phyloP scores from a whole-genome alignment of 1,140 invertebrate species.

The Monochamus saltuarius region DNA sequence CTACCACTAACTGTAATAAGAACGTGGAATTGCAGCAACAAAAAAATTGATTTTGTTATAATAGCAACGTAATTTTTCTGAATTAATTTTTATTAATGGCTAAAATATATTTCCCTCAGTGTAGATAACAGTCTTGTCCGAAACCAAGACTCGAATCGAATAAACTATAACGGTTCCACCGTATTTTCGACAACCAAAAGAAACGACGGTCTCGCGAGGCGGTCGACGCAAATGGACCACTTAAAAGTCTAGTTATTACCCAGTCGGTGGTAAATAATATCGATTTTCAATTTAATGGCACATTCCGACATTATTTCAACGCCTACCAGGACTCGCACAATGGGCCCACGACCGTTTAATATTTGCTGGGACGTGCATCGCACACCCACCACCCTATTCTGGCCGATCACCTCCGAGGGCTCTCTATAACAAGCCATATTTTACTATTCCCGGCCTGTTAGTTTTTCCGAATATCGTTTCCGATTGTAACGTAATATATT shows the following conservation, averaged over 20 bases:
- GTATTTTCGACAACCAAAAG: too few species aligned
- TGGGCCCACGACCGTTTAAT: constrained; percentile 2
- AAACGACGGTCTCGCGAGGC: too few species aligned
- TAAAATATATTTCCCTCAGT: too few species aligned
- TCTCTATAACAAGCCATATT: neutral
- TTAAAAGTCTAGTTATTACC: constrained; percentile 2
- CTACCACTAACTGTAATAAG: too few species aligned
- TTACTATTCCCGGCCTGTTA: neutral
- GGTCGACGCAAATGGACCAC: constrained; percentile 2
- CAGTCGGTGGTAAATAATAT: constrained; percentile 9
- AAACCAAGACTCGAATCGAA: too few species aligned
- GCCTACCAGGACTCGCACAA: constrained; percentile 2
- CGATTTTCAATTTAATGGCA: constrained; percentile 6
- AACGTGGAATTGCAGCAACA: too few species aligned
- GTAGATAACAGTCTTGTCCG: too few species aligned
- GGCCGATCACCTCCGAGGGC: neutral
- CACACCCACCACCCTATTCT: constrained; percentile 6
- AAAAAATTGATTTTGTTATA: too few species aligned
- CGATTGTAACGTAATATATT: too few species aligned
- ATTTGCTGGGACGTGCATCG: constrained; percentile 1
- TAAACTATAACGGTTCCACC: too few species aligned
- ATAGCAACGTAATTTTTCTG: too few species aligned
- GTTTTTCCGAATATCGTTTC: neutral
- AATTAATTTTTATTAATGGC: too few species aligned
- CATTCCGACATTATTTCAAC: constrained; percentile 1